Evolutionary conservation across 1,140 invertebrate species (phyloP).

Genomic region (Anagrus nilaparvatae): DNA sequence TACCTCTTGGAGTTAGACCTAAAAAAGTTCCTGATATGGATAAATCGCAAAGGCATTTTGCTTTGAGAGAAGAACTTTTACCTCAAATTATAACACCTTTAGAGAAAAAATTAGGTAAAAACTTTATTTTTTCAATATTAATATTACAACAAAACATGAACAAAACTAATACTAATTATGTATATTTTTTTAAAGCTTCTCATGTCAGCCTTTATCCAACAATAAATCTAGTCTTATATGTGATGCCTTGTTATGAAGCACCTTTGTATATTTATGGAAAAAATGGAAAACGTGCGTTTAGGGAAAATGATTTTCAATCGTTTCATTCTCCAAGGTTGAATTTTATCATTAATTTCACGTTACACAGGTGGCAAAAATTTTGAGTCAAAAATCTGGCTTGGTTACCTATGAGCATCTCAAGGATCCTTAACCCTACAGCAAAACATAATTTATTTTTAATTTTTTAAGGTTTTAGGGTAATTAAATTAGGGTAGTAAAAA

Average conservation of each 20-base stretch:
- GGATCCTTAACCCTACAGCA: too few relatives aligned
- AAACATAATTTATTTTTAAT: too few relatives aligned
- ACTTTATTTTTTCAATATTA: not conserved
- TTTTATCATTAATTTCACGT: constrained; percentile 1
- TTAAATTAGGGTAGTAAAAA: not conserved
- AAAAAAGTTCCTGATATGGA: constrained; percentile 45
- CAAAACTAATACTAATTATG: constrained; percentile 3
- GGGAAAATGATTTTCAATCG: constrained; percentile 30
- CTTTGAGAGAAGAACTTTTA: constrained; percentile 52
- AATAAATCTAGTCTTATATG: constrained; percentile 77
- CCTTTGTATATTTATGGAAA: constrained; percentile 64
- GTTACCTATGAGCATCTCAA: too few relatives aligned
- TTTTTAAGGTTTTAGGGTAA: not conserved
- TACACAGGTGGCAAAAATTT: not conserved
- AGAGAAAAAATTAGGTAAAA: constrained; percentile 68
- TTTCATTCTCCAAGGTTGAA: constrained; percentile 64
- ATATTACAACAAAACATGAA: not conserved
- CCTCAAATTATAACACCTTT: constrained; percentile 68
- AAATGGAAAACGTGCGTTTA: constrained; percentile 28
- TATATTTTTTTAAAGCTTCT: constrained; percentile 47
- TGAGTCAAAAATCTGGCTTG: not conserved
- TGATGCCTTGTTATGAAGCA: constrained; percentile 59
- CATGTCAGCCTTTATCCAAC: constrained; percentile 72
- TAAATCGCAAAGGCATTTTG: constrained; percentile 46
- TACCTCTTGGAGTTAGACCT: constrained; percentile 61